Conservation (phyloP, 2,797 vertebrate genomes). For the Liasis olivaceus region DNA sequence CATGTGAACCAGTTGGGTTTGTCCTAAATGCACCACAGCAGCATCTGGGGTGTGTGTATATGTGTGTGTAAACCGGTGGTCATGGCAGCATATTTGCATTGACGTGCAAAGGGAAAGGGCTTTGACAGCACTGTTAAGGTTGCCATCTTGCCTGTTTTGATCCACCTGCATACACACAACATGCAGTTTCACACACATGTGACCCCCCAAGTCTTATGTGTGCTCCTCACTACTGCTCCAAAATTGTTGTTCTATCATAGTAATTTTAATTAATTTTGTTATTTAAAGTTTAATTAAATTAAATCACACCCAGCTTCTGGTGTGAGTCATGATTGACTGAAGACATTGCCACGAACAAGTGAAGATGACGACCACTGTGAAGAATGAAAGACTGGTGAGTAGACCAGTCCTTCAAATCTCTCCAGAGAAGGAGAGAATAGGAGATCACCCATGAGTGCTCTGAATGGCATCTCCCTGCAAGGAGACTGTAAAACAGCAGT, state of each 20-base stretch:
- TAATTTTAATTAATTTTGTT: neutral
- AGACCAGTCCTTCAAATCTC: neutral
- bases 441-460: neutral
- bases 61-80: no score
- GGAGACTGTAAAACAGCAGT: neutral
- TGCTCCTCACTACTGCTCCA: neutral
- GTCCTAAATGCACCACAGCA: no score
- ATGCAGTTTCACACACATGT: neutral
- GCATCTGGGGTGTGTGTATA: no score
- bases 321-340: no score
- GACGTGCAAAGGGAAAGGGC: no score
- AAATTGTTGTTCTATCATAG: neutral
- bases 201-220: neutral
- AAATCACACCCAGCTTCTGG: neutral
- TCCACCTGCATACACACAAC: neutral
- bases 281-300: neutral
- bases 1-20: no score
- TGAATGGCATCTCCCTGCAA: neutral
- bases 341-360: neutral
- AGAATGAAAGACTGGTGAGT: neutral
- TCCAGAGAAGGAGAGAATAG: neutral
- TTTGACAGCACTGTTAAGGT: no score
- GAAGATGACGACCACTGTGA: neutral
- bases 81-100: no score
- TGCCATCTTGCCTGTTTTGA: no score